phyloP scores from a whole-genome alignment of 2,113 vertebrate genomes.

The Gallinago jamesoni region DNA sequence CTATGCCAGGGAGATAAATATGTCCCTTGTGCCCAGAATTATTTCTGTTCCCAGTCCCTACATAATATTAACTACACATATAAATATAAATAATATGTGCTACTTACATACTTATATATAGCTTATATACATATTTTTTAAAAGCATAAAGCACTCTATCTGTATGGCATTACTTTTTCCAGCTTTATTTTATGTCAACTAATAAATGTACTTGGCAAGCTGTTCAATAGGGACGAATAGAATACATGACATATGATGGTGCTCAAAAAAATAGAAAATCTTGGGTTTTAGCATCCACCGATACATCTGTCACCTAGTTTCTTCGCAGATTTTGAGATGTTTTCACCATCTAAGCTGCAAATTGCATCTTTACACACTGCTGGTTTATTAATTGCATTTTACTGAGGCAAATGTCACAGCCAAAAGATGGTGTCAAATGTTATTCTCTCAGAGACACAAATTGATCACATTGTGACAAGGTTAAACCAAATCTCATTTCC shows the following conservation, averaged over 20 bases:
- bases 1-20: neutral
- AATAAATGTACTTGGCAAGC: neutral
- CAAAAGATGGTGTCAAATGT: neutral
- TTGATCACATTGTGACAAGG: neutral
- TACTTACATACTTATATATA: neutral
- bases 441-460: neutral
- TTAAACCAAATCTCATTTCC: conserved; percentile 1
- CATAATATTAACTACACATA: neutral
- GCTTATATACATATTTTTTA: neutral
- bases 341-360: conserved; percentile 11
- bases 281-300: neutral
- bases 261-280: neutral
- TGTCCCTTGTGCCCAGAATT: neutral
- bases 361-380: neutral
- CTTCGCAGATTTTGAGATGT: neutral
- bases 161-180: neutral
- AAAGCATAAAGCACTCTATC: neutral
- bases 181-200: neutral
- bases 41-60: neutral
- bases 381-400: conserved; percentile 37
- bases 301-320: neutral
- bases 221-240: neutral
- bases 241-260: neutral
- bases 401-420: neutral
- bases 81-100: neutral